Base-by-base conservation (phyloP, 2,888 invertebrate genomes). In the Acanthococcus lagerstroemiae region DNA sequence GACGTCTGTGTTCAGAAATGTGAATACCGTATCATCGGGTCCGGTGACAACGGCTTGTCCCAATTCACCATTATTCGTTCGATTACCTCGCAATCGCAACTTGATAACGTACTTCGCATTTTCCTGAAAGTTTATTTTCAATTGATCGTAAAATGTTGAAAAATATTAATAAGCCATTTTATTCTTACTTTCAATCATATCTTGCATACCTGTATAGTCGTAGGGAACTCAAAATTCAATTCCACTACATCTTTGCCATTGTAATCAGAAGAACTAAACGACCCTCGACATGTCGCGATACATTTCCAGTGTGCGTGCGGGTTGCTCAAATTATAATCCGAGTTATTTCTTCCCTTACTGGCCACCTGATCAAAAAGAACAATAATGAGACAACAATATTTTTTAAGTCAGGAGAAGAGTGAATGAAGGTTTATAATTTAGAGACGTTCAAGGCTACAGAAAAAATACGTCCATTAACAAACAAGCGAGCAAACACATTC, bases 51-150 rank as follows among this genome's bases (percentile, higher is more conserved):
- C 84, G 27, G 86, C 84, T 69, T 93, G 77, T 0, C 96, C 96
- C 25, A 90, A 89, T 77, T 97, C 96, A 1, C 97, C 97, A 74
- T 94, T 95, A 69, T 89, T 88, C 1, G 96, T 96, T 68, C 93
- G 83, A 3, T 91, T 90, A 6, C 95, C 95, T 73, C 90, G 88
- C 74, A 93, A 93, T 72, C 91, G 84, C 50, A 95, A 77, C 12
- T 94, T 82, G 25, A 95, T 78, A 0, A 95, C 95, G 76, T 96
- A 96, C 70, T 92, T 89, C 0, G 85, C 80, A 70, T 90, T 87
- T 76, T 93, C 93, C 86, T 89, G 73, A 26, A 72, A 72, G n/a
- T 21, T 22, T 58, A n/a, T n/a, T 22, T 6, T 25, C 21, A 17
- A 50, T n/a, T n/a, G n/a, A n/a, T n/a, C n/a, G n/a, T n/a, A n/a